phyloP scores from a whole-genome alignment of 2,888 invertebrate species.

The Agrypnus murinus region DNA sequence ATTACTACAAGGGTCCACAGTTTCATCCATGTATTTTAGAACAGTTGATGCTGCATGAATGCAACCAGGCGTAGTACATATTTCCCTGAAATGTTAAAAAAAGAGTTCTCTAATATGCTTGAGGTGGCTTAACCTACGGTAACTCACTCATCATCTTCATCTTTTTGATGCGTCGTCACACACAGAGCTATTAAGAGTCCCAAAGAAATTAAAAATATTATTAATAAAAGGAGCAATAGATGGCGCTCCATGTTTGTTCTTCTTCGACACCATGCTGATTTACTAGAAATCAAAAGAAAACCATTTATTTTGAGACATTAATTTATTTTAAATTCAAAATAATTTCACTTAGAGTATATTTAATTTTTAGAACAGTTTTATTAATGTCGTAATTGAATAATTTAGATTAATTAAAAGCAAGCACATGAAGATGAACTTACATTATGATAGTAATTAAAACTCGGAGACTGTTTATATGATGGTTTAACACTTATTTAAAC shows the following conservation, averaged over 20 bases:
- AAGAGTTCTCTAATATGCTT: too few species aligned
- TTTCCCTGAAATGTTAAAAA: conserved; percentile 19
- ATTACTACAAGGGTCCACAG: conserved; percentile 85
- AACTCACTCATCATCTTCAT: conserved; percentile 64
- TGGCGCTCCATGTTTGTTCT: conserved; percentile 82
- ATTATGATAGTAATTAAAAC: too few species aligned
- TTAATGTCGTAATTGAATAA: too few species aligned
- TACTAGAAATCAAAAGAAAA: conserved; percentile 73
- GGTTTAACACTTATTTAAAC: too few species aligned
- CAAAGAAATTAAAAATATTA: conserved; percentile 72
- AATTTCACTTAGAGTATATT: too few species aligned
- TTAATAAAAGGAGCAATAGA: conserved; percentile 73
- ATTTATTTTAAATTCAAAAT: too few species aligned
- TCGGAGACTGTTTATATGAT: too few species aligned
- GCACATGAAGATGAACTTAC: too few species aligned
- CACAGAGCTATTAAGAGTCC: conserved; percentile 76
- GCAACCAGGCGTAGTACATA: conserved; percentile 85
- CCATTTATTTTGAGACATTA: too few species aligned
- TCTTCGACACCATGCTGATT: conserved; percentile 87
- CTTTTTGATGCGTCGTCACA: conserved; percentile 71
- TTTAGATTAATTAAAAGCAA: too few species aligned
- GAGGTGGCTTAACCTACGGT: too few species aligned
- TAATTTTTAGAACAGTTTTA: too few species aligned
- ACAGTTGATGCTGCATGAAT: conserved; percentile 86
- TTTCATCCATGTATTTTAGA: conserved; percentile 73